phyloP scores from a whole-genome alignment of 1,140 invertebrate species.

The Scaptodrosophila lebanonensis region DNA sequence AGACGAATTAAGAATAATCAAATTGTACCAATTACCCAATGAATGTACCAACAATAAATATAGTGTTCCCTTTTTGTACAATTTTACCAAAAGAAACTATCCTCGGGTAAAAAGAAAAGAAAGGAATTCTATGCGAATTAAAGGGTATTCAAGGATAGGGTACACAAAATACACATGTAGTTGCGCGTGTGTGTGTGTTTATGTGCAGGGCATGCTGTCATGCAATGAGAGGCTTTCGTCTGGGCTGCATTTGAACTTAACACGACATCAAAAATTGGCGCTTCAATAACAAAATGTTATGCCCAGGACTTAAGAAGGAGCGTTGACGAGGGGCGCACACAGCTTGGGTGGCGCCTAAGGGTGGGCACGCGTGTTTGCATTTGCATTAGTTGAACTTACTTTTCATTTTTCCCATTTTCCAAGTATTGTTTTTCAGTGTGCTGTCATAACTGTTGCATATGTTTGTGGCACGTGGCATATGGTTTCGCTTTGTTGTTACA shows the following conservation, averaged over 20 bases:
- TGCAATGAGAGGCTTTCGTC: conserved; percentile 38
- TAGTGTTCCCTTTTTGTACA: too few species aligned
- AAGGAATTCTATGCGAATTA: too few species aligned
- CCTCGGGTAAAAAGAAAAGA: too few species aligned
- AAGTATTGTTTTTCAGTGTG: neutral
- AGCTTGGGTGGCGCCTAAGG: conserved; percentile 18
- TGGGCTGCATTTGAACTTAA: conserved; percentile 54
- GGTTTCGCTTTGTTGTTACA: conserved; percentile 22
- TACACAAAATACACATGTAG: conserved; percentile 31
- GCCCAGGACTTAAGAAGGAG: neutral
- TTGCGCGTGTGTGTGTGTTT: conserved; percentile 13
- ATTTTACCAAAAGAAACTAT: too few species aligned
- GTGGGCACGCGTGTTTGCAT: conserved; percentile 34
- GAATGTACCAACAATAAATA: too few species aligned
- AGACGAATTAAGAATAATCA: too few species aligned
- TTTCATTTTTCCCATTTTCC: conserved; percentile 14
- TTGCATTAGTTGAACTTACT: conserved; percentile 41
- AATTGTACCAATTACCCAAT: too few species aligned
- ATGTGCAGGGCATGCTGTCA: conserved; percentile 28
- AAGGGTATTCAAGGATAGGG: too few species aligned
- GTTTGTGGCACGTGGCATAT: conserved; percentile 16
- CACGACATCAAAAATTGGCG: conserved; percentile 42
- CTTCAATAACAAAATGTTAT: conserved; percentile 48
- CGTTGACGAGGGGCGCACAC: neutral
- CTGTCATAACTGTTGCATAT: conserved; percentile 43